Evolutionary conservation across 2,888 invertebrate genomes (phyloP), one percentile per base, ranked within the genome.

Genomic region (Parnassius apollo): DNA sequence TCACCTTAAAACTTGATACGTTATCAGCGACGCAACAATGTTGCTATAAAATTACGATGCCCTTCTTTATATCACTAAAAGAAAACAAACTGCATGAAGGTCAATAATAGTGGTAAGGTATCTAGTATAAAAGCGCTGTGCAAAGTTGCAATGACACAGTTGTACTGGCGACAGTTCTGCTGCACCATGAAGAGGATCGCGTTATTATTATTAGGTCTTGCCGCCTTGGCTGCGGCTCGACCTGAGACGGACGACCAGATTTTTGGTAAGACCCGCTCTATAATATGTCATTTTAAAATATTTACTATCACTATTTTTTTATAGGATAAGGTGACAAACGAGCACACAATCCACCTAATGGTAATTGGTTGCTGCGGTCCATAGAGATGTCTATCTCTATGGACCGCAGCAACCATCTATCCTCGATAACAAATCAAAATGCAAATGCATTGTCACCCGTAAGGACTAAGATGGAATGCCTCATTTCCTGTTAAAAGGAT

Each of bases 131-230:
- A 85, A 80, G 69, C 75, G 62, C 65, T 45, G 45, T 68, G 44
- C 13, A 45, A 13, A 3, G 46, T n/a, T 35, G 53, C 25, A 50
- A 13, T 62, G 65, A 68, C 68, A 85, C 88, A 88, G 86, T 88
- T 82, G 76, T 71, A 71, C 76, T 78, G 75, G 65, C 69, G 72
- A 56, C 59, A 61, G 59, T 78, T 76, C 71, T 67, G 75, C 81
- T 81, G 80, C 82, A 85, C 69, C 72, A 90, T 90, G 90, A 88
- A 76, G 79, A 81, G 78, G 69, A 71, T 81, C 59, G 71, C 81
- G 60, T 68, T 84, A 69, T 68, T 88, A 59, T 68, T 85, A 12
- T 70, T 85, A 62, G 84, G 86, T 79, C 76, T 89, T 68, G 84
- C 83, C 78, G 83, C 82, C 51, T 59, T 80, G 73, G 85, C 86